Evolutionary conservation across 2,797 vertebrate genomes (phyloP).

Genomic region (Cirrhinus molitorella): DNA sequence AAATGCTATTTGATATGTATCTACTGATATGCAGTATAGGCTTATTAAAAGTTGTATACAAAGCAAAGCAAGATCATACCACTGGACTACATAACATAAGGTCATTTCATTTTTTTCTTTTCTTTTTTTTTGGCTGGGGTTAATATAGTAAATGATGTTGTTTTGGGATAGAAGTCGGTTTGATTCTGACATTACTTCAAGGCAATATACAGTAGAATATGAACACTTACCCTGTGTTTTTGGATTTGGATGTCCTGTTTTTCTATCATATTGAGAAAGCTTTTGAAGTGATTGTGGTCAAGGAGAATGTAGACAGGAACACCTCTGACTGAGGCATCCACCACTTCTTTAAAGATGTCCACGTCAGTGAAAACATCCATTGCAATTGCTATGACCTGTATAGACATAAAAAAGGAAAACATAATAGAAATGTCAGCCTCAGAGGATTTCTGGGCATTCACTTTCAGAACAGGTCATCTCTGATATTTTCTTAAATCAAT

Average conservation of each 20-base stretch:
- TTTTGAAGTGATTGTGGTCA: slow-evolving; percentile 85
- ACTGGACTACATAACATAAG: not conserved
- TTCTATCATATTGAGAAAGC: slow-evolving; percentile 91
- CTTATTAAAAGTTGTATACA: not conserved
- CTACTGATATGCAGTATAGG: not conserved
- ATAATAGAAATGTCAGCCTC: not conserved
- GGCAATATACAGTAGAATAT: slow-evolving; percentile 10
- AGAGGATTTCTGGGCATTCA: not conserved
- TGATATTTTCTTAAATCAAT: slow-evolving; percentile 4
- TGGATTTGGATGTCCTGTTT: slow-evolving; percentile 90
- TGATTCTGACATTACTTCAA: not conserved
- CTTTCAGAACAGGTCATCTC: not conserved
- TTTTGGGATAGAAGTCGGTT: not conserved
- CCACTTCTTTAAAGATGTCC: slow-evolving; percentile 94
- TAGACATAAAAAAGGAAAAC: slow-evolving; percentile 48
- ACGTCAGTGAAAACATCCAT: slow-evolving; percentile 98
- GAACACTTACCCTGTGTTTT: slow-evolving; percentile 87
- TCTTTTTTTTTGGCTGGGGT: not conserved
- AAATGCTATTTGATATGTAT: not conserved
- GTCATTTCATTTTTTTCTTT: not conserved
- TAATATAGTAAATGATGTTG: not conserved
- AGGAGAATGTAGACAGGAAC: slow-evolving; percentile 92
- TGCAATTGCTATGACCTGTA: slow-evolving; percentile 92
- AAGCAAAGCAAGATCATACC: too few relatives aligned
- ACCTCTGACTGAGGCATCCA: slow-evolving; percentile 89